Base-by-base conservation (phyloP, 2,113 vertebrate genomes). In the Pithys albifrons region DNA sequence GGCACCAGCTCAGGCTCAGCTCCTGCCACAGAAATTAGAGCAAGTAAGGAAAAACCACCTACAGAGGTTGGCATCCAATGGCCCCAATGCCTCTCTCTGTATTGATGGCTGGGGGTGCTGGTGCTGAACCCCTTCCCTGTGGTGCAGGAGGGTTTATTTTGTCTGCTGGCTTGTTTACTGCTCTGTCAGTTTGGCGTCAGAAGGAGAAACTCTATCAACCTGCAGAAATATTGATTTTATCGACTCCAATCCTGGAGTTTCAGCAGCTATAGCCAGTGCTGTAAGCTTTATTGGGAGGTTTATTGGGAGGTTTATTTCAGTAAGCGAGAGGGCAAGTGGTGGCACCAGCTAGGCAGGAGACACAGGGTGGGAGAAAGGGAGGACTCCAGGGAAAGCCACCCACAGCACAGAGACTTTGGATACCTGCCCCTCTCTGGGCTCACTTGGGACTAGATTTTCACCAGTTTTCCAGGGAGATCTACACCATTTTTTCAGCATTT, bases 171-270 rank as follows among this genome's bases (percentile, higher is more conserved):
- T 58, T 88, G 87, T 94, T 96, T 71, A 74, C 83, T 74, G 61
- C 91, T 85, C 67, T 27, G 1, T 52, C 64, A 74, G 73, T 29
- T 84, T 58, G 90, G 91, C 18, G 14, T 79, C 3, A 18, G 57
- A 59, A 58, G 69, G 62, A 94, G 92, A 95, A 96, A 89, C 90
- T 97, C 97, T 66, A 95, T 97, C 97, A 96, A 69, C 91, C 86
- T 70, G 78, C 76, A 61, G 31, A 33, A 92, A 78, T 95, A 96
- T 95, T 93, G 94, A 89, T 92, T 97, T 96, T 95, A 98, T 90
- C 33, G 96, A 97, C 89, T 52, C 27, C 29, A 12, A 37, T 88
- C 85, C 92, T 13, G 64, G 89, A 94, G 88, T 95, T 94, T 89
- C 91, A 94, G 83, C 96, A 80, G 90, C 93, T 95, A 67, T 83